Conservation (phyloP, 2,797 vertebrate genomes). For the Petrocephalus sullivani region DNA sequence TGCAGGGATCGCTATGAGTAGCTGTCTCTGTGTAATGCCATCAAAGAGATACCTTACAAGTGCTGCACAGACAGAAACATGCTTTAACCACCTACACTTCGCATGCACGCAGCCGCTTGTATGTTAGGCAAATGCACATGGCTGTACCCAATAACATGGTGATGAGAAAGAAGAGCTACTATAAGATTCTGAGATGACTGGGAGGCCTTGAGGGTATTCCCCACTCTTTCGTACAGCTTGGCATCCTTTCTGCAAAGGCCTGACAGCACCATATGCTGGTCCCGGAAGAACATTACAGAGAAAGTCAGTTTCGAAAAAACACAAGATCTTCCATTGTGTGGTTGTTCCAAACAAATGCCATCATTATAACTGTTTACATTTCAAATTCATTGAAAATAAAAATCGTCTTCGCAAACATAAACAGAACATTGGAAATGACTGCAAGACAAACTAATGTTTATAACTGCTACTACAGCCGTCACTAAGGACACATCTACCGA, state of each 20-base stretch:
- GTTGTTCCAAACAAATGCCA: neutral
- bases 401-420: neutral
- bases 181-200: neutral
- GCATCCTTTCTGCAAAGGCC: neutral
- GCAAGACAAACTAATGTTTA: neutral
- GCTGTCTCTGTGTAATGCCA: neutral
- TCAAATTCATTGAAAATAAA: neutral
- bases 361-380: neutral
- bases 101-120: neutral
- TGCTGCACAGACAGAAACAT: neutral
- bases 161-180: neutral
- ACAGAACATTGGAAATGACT: neutral
- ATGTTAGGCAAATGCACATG: neutral
- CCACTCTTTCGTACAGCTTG: neutral
- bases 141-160: neutral
- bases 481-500: neutral
- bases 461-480: neutral
- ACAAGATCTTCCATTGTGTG: neutral
- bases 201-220: neutral
- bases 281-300: neutral
- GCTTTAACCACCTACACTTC: neutral
- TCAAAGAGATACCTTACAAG: neutral
- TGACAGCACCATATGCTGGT: neutral
- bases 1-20: neutral
- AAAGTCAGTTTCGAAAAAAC: neutral